Percentiles rank a stretch among this genome's conserved stretches.
These are phyloP conservation scores for Mus musculus DNA, from an alignment of 2,113 vertebrate species.

Conservation along the genomic window DNA sequence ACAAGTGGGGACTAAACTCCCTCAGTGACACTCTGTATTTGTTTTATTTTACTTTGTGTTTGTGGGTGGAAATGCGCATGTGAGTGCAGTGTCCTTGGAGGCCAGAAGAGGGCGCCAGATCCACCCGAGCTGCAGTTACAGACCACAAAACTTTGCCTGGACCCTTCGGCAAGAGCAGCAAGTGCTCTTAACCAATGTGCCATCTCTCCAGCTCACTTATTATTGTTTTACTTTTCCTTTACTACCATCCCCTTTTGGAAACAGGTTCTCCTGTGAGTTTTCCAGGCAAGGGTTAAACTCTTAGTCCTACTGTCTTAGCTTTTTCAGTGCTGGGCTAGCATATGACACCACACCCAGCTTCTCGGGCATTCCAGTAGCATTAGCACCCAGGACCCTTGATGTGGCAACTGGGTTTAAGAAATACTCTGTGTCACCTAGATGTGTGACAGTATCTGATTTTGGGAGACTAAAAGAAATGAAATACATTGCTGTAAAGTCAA, in stretches of 20 bases:
- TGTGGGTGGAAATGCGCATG: too few species aligned
- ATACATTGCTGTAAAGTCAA: fast-evolving
- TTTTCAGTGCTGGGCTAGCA: not conserved
- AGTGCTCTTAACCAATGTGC: not conserved
- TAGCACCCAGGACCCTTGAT: fast-evolving
- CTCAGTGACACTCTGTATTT: not conserved
- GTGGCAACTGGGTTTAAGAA: not conserved
- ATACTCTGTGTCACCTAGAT: not conserved
- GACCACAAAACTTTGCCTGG: not conserved
- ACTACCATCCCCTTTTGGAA: too few species aligned
- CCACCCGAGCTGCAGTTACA: too few species aligned
- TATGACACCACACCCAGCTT: not conserved
- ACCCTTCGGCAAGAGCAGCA: not conserved
- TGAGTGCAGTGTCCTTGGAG: not conserved
- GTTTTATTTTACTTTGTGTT: not conserved
- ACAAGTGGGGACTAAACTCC: not conserved
- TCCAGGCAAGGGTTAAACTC: not conserved
- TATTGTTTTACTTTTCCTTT: not conserved
- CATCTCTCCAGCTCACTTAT: not conserved
- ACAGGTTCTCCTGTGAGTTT: not conserved
- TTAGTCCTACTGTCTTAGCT: not conserved
- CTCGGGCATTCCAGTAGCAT: not conserved
- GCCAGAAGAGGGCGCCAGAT: not conserved
- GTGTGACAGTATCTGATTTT: not conserved
- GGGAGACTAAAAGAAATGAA: not conserved